Evolutionary conservation across 2,888 invertebrate species (phyloP), one percentile per base, ranked within the genome.

Genomic region (Thelaira solivaga): DNA sequence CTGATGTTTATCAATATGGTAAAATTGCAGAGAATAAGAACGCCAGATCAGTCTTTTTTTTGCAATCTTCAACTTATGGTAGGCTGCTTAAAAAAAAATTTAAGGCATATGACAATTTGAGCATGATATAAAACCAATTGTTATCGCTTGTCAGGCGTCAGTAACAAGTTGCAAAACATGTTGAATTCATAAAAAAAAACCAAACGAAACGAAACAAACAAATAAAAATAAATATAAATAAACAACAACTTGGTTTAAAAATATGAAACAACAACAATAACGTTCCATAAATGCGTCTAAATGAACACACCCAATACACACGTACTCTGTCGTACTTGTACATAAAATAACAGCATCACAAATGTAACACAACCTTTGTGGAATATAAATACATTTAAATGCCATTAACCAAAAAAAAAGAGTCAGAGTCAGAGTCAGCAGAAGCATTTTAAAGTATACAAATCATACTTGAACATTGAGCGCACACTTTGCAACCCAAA

Each of bases 81-180:
- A 36, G 53, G 41, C 5, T 51, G 45, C 41, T 36, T 41, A 43
- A 2, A 29, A 55, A 65, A 74, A 74, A 74, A 75, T 67, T 69
- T 76, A 80, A 80, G 62, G 76, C 76, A 80, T 76, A 81, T 80
- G 76, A 80, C 80, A 80, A 80, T 81, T 80, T 80, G 80, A 74
- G 79, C 80, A 77, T 81, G 80, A 80, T 75, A 78, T 77, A 80
- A 80, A 72, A 72, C 73, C 81, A 82, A 82, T 83, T 83, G 83
- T 82, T 82, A 82, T 82, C 83, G 82, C 82, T 82, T 82, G 82
- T 82, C 82, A 82, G 77, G 81, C 81, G 81, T 79, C 79, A 76
- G 80, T 76, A 79, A 81, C 80, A 80, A 81, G 67, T 74, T 80
- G 79, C 80, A 80, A 73, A 77, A 79, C 74, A 80, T 71, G 80